Conservation (phyloP, 2,888 invertebrate species). For the Belgica antarctica region DNA sequence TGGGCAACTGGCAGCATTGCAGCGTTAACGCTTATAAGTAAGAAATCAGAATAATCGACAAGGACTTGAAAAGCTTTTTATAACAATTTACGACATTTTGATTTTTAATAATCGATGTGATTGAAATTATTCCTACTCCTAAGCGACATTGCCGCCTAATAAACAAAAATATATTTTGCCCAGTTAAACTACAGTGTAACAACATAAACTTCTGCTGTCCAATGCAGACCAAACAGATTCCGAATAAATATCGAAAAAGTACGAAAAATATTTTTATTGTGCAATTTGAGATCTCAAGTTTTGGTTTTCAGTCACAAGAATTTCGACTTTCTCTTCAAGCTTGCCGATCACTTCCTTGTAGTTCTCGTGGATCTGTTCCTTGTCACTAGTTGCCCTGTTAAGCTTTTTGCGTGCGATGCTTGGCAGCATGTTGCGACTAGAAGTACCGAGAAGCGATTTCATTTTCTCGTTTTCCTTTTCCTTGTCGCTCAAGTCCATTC, state of each 20-base stretch:
- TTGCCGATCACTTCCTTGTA: constrained; percentile 42
- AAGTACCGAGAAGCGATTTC: constrained; percentile 68
- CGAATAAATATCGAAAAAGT: too few relatives aligned
- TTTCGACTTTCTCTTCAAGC: constrained; percentile 43
- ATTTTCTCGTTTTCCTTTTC: constrained; percentile 67
- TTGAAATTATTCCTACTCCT: too few relatives aligned
- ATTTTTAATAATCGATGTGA: too few relatives aligned
- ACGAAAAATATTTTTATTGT: too few relatives aligned
- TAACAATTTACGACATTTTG: too few relatives aligned
- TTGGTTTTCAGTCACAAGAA: constrained; percentile 44
- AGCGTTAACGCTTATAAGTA: constrained; percentile 29
- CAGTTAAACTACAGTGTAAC: too few relatives aligned
- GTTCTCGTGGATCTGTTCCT: constrained; percentile 53
- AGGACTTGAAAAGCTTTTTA: too few relatives aligned
- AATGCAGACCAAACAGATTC: too few relatives aligned
- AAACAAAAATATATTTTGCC: too few relatives aligned
- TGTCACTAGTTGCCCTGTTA: constrained; percentile 61
- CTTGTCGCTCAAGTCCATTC: constrained; percentile 66
- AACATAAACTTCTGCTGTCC: constrained; percentile 65
- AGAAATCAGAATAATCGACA: constrained; percentile 1
- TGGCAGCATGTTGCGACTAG: constrained; percentile 60
- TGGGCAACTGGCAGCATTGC: constrained; percentile 51
- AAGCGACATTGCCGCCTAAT: too few relatives aligned
- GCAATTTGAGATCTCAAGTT: constrained; percentile 26
- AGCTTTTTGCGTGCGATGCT: constrained; percentile 64